Evolutionary conservation across 2,113 vertebrate genomes (phyloP), one percentile per base, ranked within the genome.

Genomic region (Nanorana parkeri): DNA sequence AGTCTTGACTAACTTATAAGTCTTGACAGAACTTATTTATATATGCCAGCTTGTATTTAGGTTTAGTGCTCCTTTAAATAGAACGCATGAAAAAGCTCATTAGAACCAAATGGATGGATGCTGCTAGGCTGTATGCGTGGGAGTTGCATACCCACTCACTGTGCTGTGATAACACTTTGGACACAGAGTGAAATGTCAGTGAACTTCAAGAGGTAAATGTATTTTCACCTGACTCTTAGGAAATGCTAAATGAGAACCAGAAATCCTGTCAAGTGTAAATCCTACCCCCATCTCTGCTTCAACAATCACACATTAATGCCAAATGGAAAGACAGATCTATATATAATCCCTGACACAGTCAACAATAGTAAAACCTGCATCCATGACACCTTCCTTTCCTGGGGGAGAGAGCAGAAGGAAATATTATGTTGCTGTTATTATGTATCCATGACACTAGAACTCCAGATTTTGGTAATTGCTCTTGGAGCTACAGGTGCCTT

Each of bases 171-270:
- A 29, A 54, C 77, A 21, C 28, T 74, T 21, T 36, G 19, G 3
- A 32, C 28, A 63, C 8, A 0, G 29, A 83, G 58, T 67, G 60
- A 86, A 65, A 3, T 13, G 68, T 84, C 5, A 64, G 21, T 32
- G 67, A 82, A 16, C 63, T 76, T 16, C 8, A 85, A 60, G 26
- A 60, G 65, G 28, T 69, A 61, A 60, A 51, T 58, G 64, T 80
- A 17, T 47, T 61, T 72, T 51, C 68, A 72, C 19, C 68, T 54
- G 78, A 81, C 66, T 51, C 67, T 58, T 23, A 29, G 24, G 51
- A 26, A 69, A 61, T 72, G 67, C 78, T 52, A 26, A 7, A 36
- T 21, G 32, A 26, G 36, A 63, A 7, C 24, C 17, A 60, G 54
- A 69, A 63, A 47, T n/a, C 17, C 54, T 71, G 55, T 72, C 36